Evolutionary conservation across 2,888 invertebrate genomes (phyloP).

Genomic region (Caenorhabditis wallacei): DNA sequence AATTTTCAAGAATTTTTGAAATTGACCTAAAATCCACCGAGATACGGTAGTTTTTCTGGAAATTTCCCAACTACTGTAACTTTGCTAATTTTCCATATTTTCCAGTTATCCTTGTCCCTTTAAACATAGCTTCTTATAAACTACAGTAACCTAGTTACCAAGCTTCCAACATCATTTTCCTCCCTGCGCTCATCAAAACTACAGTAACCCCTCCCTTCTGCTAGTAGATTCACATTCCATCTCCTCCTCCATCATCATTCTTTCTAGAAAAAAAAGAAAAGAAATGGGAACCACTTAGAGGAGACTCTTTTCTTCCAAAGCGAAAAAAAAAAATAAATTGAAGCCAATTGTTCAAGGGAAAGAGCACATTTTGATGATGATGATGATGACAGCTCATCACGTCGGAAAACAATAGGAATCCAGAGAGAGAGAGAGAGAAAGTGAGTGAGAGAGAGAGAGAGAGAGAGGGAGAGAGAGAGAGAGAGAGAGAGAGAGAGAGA

Average conservation of each 20-base stretch:
- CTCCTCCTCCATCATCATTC: background rate
- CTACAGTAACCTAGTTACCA: too few relatives aligned
- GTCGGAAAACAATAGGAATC: conserved; percentile 22
- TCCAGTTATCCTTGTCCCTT: too few relatives aligned
- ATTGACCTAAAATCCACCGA: too few relatives aligned
- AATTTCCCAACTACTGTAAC: too few relatives aligned
- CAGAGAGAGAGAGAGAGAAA: background rate
- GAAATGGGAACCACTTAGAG: conserved; percentile 24
- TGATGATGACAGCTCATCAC: conserved; percentile 51
- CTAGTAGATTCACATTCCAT: background rate
- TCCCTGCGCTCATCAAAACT: too few relatives aligned
- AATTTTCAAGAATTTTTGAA: too few relatives aligned
- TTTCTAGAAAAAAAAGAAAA: background rate
- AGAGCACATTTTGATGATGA: conserved; percentile 13
- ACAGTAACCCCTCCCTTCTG: background rate
- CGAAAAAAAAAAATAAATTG: conserved; percentile 9
- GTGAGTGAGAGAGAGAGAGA: background rate
- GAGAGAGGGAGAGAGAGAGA: background rate
- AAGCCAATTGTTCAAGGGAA: conserved; percentile 28
- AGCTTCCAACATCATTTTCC: too few relatives aligned
- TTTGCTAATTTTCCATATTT: too few relatives aligned
- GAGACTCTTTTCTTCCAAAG: background rate
- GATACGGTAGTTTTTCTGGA: too few relatives aligned
- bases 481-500: too few relatives aligned
- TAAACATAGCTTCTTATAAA: too few relatives aligned